A percentile compares a stretch with the other conserved stretches of the same genome.
These are phyloP conservation scores for Poecilia picta DNA, from an alignment of 2,797 vertebrate genomes.

Conservation along the genomic window DNA sequence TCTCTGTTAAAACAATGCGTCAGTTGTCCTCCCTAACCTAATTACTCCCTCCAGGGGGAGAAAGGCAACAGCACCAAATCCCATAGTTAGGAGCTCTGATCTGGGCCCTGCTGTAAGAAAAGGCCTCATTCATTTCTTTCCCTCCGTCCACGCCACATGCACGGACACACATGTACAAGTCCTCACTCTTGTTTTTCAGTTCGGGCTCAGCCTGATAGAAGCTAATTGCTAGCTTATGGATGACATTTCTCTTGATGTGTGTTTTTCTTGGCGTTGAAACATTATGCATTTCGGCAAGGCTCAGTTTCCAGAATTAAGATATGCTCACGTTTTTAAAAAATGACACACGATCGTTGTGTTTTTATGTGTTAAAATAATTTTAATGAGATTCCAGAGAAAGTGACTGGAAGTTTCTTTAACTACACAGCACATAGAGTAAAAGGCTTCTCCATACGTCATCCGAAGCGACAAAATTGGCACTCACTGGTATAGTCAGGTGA, in stretches of 20 bases:
- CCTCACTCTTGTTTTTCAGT: conserved; percentile 38
- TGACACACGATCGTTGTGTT: not conserved
- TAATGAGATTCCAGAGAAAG: not conserved
- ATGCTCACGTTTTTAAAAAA: not conserved
- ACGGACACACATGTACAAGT: conserved; percentile 28
- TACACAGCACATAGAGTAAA: not conserved
- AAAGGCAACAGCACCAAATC: conserved; percentile 84
- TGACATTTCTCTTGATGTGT: conserved; percentile 44
- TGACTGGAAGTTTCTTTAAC: not conserved
- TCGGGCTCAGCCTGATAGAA: conserved; percentile 35
- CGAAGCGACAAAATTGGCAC: not conserved
- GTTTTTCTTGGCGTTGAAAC: conserved; percentile 17
- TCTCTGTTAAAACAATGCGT: conserved; percentile 87
- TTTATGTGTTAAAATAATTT: not conserved
- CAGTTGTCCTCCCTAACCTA: conserved; percentile 86
- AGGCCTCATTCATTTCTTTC: conserved; percentile 78
- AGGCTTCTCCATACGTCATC: not conserved
- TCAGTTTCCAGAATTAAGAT: not conserved
- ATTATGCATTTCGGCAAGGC: conserved; percentile 10
- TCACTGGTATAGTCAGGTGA: not conserved
- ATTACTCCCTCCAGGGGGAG: conserved; percentile 83
- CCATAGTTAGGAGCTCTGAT: conserved; percentile 84
- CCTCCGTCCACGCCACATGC: conserved; percentile 51
- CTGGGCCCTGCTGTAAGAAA: conserved; percentile 79
- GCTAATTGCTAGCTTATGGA: conserved; percentile 49